phyloP scores from a whole-genome alignment of 2,797 vertebrate species.

The Acanthurus lineatus region DNA sequence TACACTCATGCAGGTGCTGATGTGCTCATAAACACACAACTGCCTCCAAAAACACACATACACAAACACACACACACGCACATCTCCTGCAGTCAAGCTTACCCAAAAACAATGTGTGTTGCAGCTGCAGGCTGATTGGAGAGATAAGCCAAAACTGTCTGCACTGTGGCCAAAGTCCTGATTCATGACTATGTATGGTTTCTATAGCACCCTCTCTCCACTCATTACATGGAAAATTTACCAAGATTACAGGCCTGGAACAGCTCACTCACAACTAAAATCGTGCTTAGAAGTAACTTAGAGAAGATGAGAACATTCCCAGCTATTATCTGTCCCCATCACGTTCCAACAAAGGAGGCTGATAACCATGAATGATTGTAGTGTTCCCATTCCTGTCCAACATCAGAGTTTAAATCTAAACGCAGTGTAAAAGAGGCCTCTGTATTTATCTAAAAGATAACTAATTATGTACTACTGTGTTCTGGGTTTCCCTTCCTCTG shows the following conservation, averaged over 20 bases:
- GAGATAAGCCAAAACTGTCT: conserved; percentile 71
- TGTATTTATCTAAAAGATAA: conserved; percentile 44
- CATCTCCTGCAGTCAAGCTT: conserved; percentile 27
- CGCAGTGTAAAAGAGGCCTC: conserved; percentile 12
- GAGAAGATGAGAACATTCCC: conserved; percentile 52
- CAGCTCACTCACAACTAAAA: conserved; percentile 57
- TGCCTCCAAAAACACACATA: conserved; percentile 12
- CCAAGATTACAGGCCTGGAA: conserved; percentile 59
- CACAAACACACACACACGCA: conserved; percentile 6
- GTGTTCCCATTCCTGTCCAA: conserved; percentile 4
- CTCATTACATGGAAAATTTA: conserved; percentile 69
- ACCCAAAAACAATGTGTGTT: conserved; percentile 32
- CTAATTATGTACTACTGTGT: conserved; percentile 34
- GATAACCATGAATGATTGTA: conserved; percentile 36
- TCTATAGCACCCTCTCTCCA: conserved; percentile 53
- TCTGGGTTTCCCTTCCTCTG: conserved; percentile 42
- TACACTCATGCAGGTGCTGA: not conserved
- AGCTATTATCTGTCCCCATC: conserved; percentile 32
- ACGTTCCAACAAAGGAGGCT: conserved; percentile 31
- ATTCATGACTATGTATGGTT: conserved; percentile 59
- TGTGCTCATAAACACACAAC: conserved; percentile 1
- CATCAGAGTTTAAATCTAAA: conserved; percentile 39
- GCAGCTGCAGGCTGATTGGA: conserved; percentile 64
- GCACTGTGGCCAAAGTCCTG: conserved; percentile 51
- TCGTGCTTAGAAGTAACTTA: conserved; percentile 50